These are phyloP conservation scores for Etheostoma spectabile DNA, from an alignment of 2,113 vertebrate genomes.

Conservation along the genomic window DNA sequence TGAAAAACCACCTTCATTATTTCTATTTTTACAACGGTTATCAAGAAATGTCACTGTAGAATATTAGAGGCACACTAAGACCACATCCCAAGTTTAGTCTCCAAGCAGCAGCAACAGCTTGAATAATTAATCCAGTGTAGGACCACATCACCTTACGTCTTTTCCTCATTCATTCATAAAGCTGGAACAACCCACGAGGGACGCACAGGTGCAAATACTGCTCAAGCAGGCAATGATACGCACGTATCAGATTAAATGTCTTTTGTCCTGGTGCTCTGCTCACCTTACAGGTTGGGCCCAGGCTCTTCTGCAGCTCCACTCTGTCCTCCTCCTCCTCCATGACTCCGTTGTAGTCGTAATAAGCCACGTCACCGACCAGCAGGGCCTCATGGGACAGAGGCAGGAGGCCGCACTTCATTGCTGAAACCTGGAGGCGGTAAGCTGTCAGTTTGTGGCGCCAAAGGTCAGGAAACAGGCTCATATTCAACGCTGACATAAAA, in stretches of 20 bases:
- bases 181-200: not conserved
- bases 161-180: conserved; percentile 9
- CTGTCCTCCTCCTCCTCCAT: conserved; percentile 93
- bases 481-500: not conserved
- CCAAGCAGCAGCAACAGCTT: conserved; percentile 8
- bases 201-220: not conserved
- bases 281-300: conserved; percentile 97
- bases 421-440: conserved; percentile 87
- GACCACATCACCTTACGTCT: conserved; percentile 12
- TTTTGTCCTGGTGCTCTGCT: conserved; percentile 25
- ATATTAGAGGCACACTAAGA: not conserved
- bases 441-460: conserved; percentile 13
- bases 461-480: conserved; percentile 9
- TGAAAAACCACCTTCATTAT: conserved; percentile 5
- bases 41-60: not conserved
- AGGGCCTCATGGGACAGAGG: conserved; percentile 94
- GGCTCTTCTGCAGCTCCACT: conserved; percentile 94
- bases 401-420: conserved; percentile 94
- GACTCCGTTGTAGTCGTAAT: conserved; percentile 92
- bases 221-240: not conserved
- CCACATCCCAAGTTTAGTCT: not conserved
- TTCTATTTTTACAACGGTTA: not conserved
- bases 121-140: conserved; percentile 17
- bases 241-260: not conserved
- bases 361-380: conserved; percentile 92